Conservation (phyloP, 2,113 vertebrate species). For the Leucopsar rothschildi region DNA sequence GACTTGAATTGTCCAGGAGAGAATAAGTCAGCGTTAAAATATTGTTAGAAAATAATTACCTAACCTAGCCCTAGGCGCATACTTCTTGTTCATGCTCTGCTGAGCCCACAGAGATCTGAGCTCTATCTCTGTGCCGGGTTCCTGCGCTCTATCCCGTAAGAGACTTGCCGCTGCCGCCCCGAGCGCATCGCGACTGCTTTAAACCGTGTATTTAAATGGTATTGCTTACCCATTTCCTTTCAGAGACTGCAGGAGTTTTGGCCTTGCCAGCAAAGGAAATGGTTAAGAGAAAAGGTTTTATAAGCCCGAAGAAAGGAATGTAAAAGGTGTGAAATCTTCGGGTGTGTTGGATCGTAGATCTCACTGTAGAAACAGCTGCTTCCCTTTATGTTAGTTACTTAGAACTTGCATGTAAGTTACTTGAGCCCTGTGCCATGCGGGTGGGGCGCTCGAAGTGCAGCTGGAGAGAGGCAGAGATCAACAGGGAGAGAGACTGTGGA, state of each 20-base stretch:
- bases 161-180: accelerated
- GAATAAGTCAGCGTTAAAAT: neutral
- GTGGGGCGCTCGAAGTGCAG: accelerated
- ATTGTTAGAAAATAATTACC: neutral
- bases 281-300: neutral
- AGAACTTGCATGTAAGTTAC: neutral
- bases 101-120: neutral
- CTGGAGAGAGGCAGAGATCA: neutral
- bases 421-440: accelerated
- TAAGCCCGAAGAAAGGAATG: accelerated
- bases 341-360: accelerated
- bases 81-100: neutral
- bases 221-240: neutral
- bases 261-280: neutral
- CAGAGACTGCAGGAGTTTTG: neutral
- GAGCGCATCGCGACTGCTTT: accelerated
- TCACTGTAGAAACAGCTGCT: accelerated
- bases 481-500: accelerated
- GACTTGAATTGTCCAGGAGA: neutral
- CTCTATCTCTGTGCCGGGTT: accelerated
- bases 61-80: neutral
- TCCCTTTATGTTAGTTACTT: too few species aligned
- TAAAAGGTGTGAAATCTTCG: neutral
- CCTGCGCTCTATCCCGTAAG: accelerated
- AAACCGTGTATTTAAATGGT: too few species aligned